These are phyloP conservation scores for Syngnathus typhle DNA, from an alignment of 2,113 vertebrate species.

Conservation along the genomic window DNA sequence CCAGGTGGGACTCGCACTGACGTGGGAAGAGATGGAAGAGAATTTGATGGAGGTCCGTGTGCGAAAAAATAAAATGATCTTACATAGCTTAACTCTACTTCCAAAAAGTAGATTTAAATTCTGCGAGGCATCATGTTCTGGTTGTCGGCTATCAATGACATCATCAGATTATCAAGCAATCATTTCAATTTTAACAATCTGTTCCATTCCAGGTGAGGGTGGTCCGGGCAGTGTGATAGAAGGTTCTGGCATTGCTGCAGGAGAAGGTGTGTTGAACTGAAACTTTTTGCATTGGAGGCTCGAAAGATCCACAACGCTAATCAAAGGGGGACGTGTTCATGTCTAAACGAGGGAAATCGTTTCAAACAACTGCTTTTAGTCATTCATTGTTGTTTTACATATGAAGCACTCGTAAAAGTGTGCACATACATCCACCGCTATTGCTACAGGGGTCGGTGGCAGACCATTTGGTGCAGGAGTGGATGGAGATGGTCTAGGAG, in stretches of 20 bases:
- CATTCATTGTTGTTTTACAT: not conserved
- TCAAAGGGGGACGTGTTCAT: not conserved
- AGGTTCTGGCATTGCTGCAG: slow-evolving; percentile 67
- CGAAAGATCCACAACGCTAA: not conserved
- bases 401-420: not conserved
- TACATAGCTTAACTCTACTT: not conserved
- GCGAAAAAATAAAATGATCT: not conserved
- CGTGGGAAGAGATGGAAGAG: not conserved
- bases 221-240: slow-evolving; percentile 57
- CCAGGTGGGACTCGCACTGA: slow-evolving; percentile 2
- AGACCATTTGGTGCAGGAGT: slow-evolving; percentile 43
- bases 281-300: slow-evolving; percentile 4
- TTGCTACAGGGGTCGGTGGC: slow-evolving; percentile 49
- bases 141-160: not conserved
- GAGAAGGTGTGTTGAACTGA: slow-evolving; percentile 45
- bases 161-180: not conserved
- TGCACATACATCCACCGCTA: slow-evolving; percentile 9
- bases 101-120: not conserved
- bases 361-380: not conserved
- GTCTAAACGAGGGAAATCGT: not conserved
- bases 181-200: not conserved
- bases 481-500: slow-evolving; percentile 49
- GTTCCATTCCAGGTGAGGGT: slow-evolving; percentile 47
- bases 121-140: not conserved
- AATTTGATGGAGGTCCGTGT: slow-evolving; percentile 10